Evolutionary conservation across 2,888 invertebrate species (phyloP).

Genomic region (Arenicola marina): DNA sequence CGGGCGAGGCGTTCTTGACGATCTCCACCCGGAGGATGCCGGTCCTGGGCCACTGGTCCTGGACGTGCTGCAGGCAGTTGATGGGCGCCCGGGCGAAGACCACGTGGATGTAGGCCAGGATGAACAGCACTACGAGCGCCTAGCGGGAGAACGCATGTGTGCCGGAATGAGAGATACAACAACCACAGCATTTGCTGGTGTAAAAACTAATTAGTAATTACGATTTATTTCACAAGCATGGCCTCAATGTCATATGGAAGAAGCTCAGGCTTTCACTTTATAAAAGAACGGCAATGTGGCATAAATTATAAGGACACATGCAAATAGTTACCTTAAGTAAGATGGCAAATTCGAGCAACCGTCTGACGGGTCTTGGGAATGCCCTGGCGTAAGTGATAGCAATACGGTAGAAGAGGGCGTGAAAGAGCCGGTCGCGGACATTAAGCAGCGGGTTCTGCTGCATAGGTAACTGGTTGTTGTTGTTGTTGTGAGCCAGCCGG

Average conservation of each 20-base stretch:
- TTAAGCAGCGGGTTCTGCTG: slow-evolving; percentile 54
- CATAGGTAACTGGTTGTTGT: slow-evolving; percentile 17
- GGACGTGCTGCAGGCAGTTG: slow-evolving; percentile 86
- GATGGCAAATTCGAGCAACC: slow-evolving; percentile 82
- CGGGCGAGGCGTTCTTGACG: slow-evolving; percentile 64
- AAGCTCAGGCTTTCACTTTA: too few species aligned
- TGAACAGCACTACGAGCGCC: slow-evolving; percentile 84
- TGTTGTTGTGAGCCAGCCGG: slow-evolving; percentile 7
- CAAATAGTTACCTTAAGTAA: slow-evolving; percentile 71
- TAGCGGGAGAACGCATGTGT: slow-evolving; percentile 54
- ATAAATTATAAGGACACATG: neutral
- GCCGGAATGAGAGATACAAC: too few species aligned
- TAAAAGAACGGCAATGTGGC: too few species aligned
- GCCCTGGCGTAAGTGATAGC: slow-evolving; percentile 89
- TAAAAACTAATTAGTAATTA: neutral
- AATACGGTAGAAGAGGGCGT: slow-evolving; percentile 88
- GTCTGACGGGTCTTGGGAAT: slow-evolving; percentile 78
- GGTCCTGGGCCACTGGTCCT: slow-evolving; percentile 88
- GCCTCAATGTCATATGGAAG: neutral
- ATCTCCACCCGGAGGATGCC: slow-evolving; percentile 94
- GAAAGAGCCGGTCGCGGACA: slow-evolving; percentile 88
- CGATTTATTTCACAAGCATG: neutral
- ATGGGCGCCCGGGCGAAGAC: slow-evolving; percentile 91
- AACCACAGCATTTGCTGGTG: neutral
- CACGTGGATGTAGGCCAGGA: slow-evolving; percentile 92